Evolutionary conservation across 1,140 invertebrate species (phyloP), one percentile per base, ranked within the genome.

Genomic region (Pseudoatta argentina): DNA sequence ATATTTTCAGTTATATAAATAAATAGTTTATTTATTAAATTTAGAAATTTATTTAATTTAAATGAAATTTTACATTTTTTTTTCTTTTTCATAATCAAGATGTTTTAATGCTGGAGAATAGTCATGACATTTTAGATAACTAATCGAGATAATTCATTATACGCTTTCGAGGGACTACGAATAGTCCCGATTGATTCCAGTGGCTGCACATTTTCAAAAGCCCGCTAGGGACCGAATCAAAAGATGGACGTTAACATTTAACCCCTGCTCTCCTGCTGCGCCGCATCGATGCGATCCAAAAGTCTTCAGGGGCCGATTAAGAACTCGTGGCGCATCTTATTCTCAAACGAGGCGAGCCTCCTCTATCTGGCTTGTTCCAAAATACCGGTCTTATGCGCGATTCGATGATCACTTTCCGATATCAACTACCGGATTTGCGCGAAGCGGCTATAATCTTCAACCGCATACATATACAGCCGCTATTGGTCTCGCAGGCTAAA

Each of bases 201-300:
- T 75, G 81, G 79, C 10, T 61, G 81, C 77, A 69, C 63, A 73
- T 77, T 76, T 77, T 63, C 69, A 86, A 90, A 88, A 73, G 18
- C 64, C 27, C 59, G 24, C 77, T 51, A 34, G 27, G 53, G 64
- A 53, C 51, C 59, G 64, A 79, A 57, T 85, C 67, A 66, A 61
- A 72, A 69, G 78, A 44, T 57, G 34, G 21, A 82, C 85, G 78
- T 89, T 89, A 88, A 82, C 87, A 34, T 78, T 64, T 67, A 87
- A 88, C 67, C 30, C 87, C 76, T 48, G 87, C 78, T 57, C 76
- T 81, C 87, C 88, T 55, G 87, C 88, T 88, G 86, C 12, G 64
- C 34, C n/a, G 5, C 57, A 69, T 55, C 53, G 44, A 48, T 48
- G 57, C 39, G 30, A 4, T 21, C 34, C 34, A 24, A 77, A 57